phyloP scores from a whole-genome alignment of 2,888 invertebrate genomes.

The Microctonus brassicae region DNA sequence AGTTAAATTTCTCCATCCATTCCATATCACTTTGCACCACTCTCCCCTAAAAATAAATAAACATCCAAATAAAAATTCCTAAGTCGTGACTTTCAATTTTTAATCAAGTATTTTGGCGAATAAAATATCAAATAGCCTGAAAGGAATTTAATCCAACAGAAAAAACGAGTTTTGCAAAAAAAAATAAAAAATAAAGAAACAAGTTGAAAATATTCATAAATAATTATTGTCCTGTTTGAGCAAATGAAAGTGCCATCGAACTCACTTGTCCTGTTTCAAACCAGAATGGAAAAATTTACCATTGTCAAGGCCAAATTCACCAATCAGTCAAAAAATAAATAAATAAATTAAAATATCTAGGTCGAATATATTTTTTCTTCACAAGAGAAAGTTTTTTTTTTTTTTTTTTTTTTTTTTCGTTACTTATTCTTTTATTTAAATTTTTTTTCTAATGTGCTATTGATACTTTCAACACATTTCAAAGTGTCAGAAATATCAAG shows the following conservation, averaged over 20 bases:
- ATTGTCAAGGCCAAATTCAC: slow-evolving; percentile 62
- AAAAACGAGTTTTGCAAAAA: not conserved
- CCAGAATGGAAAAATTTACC: slow-evolving; percentile 16
- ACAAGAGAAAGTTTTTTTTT: slow-evolving; percentile 34
- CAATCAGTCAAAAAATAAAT: slow-evolving; percentile 32
- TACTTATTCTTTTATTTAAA: too few relatives aligned
- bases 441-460: too few relatives aligned
- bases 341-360: slow-evolving; percentile 45
- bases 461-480: slow-evolving; percentile 10
- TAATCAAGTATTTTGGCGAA: not conserved
- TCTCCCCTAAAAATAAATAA: too few relatives aligned
- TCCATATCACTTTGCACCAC: too few relatives aligned
- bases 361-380: slow-evolving; percentile 39
- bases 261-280: slow-evolving; percentile 41
- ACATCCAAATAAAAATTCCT: not conserved
- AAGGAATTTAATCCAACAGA: not conserved
- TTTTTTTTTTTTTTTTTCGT: too few relatives aligned
- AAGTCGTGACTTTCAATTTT: not conserved
- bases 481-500: slow-evolving; percentile 38
- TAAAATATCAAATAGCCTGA: not conserved
- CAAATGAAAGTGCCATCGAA: slow-evolving; percentile 66
- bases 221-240: slow-evolving; percentile 55
- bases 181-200: slow-evolving; percentile 45
- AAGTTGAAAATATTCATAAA: slow-evolving; percentile 46
- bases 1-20: too few relatives aligned